These are phyloP conservation scores for Xyrauchen texanus DNA, from an alignment of 2,113 vertebrate genomes.

Conservation along the genomic window DNA sequence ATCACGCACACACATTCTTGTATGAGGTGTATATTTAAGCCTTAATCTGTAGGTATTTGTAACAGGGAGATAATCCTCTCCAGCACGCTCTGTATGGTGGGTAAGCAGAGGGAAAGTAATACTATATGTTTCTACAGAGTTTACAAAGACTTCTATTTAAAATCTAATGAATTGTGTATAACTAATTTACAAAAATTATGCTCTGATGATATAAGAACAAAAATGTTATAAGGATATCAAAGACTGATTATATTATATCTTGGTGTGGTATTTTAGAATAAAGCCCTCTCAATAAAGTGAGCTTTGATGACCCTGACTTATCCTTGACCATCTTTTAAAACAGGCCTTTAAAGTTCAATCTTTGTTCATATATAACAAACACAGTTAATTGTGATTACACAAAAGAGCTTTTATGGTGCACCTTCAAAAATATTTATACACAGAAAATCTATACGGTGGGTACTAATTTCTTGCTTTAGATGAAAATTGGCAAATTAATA, in stretches of 20 bases:
- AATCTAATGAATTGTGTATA: neutral
- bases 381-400: too few species aligned
- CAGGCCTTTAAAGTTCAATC: neutral
- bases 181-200: neutral
- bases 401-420: too few species aligned
- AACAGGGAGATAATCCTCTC: neutral
- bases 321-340: neutral
- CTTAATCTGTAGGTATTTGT: conserved; percentile 33
- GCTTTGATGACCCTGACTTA: conserved; percentile 16
- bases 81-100: conserved; percentile 33
- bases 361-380: neutral
- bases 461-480: too few species aligned
- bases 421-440: neutral
- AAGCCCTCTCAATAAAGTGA: conserved; percentile 37
- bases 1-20: neutral
- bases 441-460: too few species aligned
- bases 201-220: neutral
- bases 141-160: conserved; percentile 26
- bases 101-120: conserved; percentile 5
- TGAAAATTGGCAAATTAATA: too few species aligned
- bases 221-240: neutral
- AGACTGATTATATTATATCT: neutral
- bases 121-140: conserved; percentile 38
- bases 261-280: conserved; percentile 34
- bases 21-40: neutral